Conservation (phyloP, 1,140 invertebrate species). For the Aphaenogaster floridana region DNA sequence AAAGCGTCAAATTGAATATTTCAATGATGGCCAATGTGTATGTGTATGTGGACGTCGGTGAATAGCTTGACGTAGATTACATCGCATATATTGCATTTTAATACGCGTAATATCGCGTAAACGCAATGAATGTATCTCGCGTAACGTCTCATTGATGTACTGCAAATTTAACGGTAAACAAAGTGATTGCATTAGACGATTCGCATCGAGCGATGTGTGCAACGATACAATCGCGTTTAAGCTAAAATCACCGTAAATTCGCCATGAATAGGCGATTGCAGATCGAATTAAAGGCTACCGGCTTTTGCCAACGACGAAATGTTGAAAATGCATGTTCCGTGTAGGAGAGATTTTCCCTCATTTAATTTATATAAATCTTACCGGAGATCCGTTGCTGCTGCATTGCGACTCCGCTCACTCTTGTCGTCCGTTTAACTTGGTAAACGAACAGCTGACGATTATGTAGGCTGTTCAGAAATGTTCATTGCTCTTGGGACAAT, state of each 20-base stretch:
- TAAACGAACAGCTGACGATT: constrained; percentile 1
- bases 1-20: constrained; percentile 9
- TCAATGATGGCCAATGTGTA: neutral
- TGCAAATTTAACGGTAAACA: constrained; percentile 25
- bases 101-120: constrained; percentile 9
- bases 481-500: neutral
- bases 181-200: constrained; percentile 34
- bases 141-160: neutral
- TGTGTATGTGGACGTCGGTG: neutral
- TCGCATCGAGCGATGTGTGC: neutral
- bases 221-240: constrained; percentile 38
- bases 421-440: constrained; percentile 26
- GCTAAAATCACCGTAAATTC: constrained; percentile 17
- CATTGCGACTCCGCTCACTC: constrained; percentile 13
- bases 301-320: constrained; percentile 18
- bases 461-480: neutral
- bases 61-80: constrained; percentile 19
- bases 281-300: constrained; percentile 35
- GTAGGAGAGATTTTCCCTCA: constrained; percentile 53
- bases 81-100: constrained; percentile 36
- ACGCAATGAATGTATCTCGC: neutral
- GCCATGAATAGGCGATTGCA: constrained; percentile 25
- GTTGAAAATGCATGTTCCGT: constrained; percentile 5
- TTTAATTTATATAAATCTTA: constrained; percentile 67
- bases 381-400: constrained; percentile 16